Evolutionary conservation across 2,797 vertebrate species (phyloP), one percentile per base, ranked within the genome.

Genomic region (Hipposideros larvatus): DNA sequence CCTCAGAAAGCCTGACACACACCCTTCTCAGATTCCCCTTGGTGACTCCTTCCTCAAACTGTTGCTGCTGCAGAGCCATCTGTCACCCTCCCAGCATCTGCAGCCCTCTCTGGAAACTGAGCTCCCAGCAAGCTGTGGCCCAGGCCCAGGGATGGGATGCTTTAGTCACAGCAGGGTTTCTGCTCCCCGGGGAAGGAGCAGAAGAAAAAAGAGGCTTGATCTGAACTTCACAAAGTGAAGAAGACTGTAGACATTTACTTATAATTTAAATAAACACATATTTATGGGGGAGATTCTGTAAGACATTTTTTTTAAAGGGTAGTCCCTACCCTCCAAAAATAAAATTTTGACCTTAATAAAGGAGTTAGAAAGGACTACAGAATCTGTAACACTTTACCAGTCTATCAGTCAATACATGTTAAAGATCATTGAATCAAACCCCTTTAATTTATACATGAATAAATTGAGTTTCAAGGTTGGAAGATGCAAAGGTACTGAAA

Each of bases 51-150:
- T 88, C 73, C 85, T 70, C 92, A 43, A 74, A 96, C 96, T 96
- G 92, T 94, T 96, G 96, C 96, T 96, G 70, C 90, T 16, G 53
- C 63, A 2, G 26, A 80, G 87, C 94, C 95, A 90, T 94, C 95
- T 97, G 97, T 80, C 90, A 86, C 31, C 41, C 34, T 37, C 61
- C 55, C 51, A 43, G 79, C 41, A 14, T 55, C 91, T 75, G 80
- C 70, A 90, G 86, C 48, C 34, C 86, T 80, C 77, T 95, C 91
- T 51, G 87, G 84, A 96, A 83, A 71, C 63, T n/a, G 70, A 75
- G 65, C 82, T 83, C 87, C 84, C 53, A 53, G 41, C 85, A 95
- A 92, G 74, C 86, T 75, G 65, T 6, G 96, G 84, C 75, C 90
- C 41, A 10, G 83, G 70, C 92, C n/a, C 19, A 13, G 41, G n/a